Evolutionary conservation across 2,888 invertebrate genomes (phyloP).

Genomic region (Amiota mariae): DNA sequence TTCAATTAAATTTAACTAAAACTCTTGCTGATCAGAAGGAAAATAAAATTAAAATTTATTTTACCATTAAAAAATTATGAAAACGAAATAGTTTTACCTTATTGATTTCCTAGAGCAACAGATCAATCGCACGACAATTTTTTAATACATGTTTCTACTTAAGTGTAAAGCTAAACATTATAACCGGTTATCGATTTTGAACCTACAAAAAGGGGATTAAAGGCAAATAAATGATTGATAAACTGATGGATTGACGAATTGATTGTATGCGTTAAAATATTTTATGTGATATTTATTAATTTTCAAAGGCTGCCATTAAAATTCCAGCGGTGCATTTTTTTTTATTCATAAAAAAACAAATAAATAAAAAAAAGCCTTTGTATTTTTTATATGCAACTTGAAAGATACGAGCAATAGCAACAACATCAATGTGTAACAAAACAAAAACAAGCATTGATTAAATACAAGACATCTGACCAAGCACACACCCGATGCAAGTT

Average conservation of each 20-base stretch:
- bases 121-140: too few species aligned
- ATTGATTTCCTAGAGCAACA: too few species aligned
- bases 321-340: conserved; percentile 66
- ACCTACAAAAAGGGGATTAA: too few species aligned
- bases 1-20: too few species aligned
- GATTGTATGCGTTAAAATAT: too few species aligned
- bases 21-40: too few species aligned
- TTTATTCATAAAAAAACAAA: conserved; percentile 67
- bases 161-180: too few species aligned
- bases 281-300: conserved; percentile 58
- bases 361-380: conserved; percentile 43
- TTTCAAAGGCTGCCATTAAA: conserved; percentile 67
- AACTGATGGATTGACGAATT: too few species aligned
- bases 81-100: conserved; percentile 35
- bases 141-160: too few species aligned
- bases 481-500: conserved; percentile 15
- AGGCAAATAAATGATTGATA: too few species aligned
- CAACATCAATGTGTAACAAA: background rate
- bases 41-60: background rate
- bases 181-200: too few species aligned
- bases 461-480: background rate
- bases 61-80: background rate
- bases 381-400: background rate
- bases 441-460: conserved; percentile 16
- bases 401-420: background rate